Percentiles rank a stretch among this genome's conserved stretches.
Conservation (phyloP, 2,888 invertebrate species). For the Zygothrica quintamaculata region DNA sequence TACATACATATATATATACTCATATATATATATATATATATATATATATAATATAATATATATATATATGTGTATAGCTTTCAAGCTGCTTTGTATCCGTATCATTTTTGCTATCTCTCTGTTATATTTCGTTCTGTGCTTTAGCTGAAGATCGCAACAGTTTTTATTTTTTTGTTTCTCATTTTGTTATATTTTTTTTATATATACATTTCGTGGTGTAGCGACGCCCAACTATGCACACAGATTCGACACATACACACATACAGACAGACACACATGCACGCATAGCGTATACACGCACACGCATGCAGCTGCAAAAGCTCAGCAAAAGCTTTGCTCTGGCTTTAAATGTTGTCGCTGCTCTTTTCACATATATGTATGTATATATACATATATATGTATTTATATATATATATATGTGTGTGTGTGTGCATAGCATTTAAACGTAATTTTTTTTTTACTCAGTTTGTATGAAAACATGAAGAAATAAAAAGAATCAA, state of each 20-base stretch:
- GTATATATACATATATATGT: slow-evolving; percentile 19
- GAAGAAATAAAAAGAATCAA: slow-evolving; percentile 33
- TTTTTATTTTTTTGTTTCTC: slow-evolving; percentile 13
- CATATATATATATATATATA: background rate
- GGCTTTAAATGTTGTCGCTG: background rate
- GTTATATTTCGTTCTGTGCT: slow-evolving; percentile 28
- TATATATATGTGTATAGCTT: slow-evolving; percentile 24
- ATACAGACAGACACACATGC: slow-evolving; percentile 36
- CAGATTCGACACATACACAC: slow-evolving; percentile 27
- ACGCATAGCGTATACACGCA: slow-evolving; percentile 33
- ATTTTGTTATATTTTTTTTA: slow-evolving; percentile 8
- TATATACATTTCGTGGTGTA: slow-evolving; percentile 20
- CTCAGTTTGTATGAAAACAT: slow-evolving; percentile 20
- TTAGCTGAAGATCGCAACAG: slow-evolving; percentile 40
- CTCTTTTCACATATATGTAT: slow-evolving; percentile 18
- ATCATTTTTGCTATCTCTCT: slow-evolving; percentile 37
- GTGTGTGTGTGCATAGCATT: slow-evolving; percentile 48
- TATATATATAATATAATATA: background rate
- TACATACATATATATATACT: background rate
- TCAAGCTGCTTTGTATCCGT: slow-evolving; percentile 35
- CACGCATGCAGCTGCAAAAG: slow-evolving; percentile 56
- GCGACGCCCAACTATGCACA: slow-evolving; percentile 38
- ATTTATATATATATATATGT: slow-evolving; percentile 9
- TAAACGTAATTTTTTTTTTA: slow-evolving; percentile 44
- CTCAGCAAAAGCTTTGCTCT: slow-evolving; percentile 60